Base-by-base conservation (phyloP, 2,888 invertebrate genomes). In the Neoitamus cyanurus region DNA sequence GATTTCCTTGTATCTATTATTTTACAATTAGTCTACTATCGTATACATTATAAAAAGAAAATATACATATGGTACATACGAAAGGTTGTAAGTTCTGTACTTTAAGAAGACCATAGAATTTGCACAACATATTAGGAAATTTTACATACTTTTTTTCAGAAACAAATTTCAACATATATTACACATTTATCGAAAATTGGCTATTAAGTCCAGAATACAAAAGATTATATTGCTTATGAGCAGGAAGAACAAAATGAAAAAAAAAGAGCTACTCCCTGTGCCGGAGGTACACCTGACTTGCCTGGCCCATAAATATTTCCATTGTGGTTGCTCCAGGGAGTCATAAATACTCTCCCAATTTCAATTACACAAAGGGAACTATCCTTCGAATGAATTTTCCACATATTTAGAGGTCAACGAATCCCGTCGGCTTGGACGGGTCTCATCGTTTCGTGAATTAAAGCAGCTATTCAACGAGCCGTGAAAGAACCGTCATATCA, bases 311-410 rank as follows among this genome's bases (percentile, higher is more conserved):
- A 84, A 83, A 84, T 84, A 83, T 83, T 58, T 73, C 86, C 72
- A 80, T 86, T 86, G 86, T 83, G 84, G 84, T 83, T 83, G 37
- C 80, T 68, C 84, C 48, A 37, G 83, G 84, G 84, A 84, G 58
- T 82, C 84, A 86, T 86, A 86, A 86, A 86, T 86, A 85, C 83
- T 84, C 11, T 69, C 69, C 80, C 11, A 37, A 36, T 37, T 75
- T 77, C 77, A 77, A 42, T 77, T 15, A 28, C 42, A 77, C 77
- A 77, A 77, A 77, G 28, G 46, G 13, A 46, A 42, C 46, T 46
- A 42, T 77, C 77, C 46, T 46, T 20, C 77, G 36, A 83, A 83
- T 69, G 70, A 69, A 68, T 69, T 83, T 83, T 83, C 83, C 83
- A 83, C 83, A 69, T 83, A 69, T 83, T 83, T 37, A 83, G 70